Percentiles rank a stretch among this genome's conserved stretches.
These are phyloP conservation scores for Pomatostomus ruficeps DNA, from an alignment of 2,113 vertebrate species.

Conservation along the genomic window DNA sequence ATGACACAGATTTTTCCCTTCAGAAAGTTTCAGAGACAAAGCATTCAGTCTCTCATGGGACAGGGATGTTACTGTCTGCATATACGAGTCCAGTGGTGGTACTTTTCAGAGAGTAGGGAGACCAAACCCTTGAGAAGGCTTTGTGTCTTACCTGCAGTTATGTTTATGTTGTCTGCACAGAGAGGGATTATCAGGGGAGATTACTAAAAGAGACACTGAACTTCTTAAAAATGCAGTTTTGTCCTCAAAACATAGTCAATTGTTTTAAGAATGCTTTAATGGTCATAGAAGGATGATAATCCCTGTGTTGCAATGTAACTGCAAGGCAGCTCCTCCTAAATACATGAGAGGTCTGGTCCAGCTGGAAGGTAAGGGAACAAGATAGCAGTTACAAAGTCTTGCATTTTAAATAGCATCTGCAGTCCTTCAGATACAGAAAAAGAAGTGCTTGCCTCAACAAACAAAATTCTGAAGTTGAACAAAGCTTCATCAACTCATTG, in stretches of 20 bases:
- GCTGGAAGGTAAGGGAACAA: neutral
- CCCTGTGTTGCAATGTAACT: neutral
- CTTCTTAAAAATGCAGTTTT: neutral
- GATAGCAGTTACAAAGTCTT: neutral
- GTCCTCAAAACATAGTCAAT: neutral
- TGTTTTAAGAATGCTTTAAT: neutral
- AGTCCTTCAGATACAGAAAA: neutral
- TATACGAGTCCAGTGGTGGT: fast-evolving
- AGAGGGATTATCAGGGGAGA: neutral
- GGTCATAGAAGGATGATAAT: neutral
- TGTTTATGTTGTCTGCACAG: fast-evolving
- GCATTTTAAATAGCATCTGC: neutral
- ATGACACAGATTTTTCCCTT: neutral
- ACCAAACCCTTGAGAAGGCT: neutral
- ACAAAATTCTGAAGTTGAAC: neutral
- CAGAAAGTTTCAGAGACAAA: neutral
- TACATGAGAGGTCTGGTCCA: neutral
- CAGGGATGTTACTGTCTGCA: neutral
- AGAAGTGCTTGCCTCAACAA: neutral
- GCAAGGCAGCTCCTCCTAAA: neutral
- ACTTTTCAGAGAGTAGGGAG: neutral
- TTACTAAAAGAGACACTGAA: neutral
- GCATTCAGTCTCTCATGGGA: neutral
- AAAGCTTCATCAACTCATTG: neutral
- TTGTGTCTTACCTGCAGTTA: neutral